Base-by-base conservation (phyloP, 1,140 invertebrate species). In the Gryllus bimaculatus region DNA sequence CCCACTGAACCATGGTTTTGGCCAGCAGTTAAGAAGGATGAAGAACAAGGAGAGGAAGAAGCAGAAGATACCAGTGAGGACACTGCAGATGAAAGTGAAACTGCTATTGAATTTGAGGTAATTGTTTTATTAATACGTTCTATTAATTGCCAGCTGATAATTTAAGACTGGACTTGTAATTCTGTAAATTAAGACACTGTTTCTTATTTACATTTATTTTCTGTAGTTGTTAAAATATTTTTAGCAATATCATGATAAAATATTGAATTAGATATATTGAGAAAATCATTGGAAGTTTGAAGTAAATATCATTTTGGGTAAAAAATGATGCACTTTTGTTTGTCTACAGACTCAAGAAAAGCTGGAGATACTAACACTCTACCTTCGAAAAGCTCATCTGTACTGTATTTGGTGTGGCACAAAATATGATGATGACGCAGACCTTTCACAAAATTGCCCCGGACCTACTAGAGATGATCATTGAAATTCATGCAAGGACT, bases 371-470 rank as follows among this genome's bases (percentile, higher is more conserved):
- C 82, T 95, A 26, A 92, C 90, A 0, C 84, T 87, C 54, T 93
- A 95, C 84, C 85, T 95, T 39, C 88, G 93, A 79, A 87, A 85
- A 8, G 89, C 87, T n/a, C 90, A 95, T 84, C 86, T 87, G 73
- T 95, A 94, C 84, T 95, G 94, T 83, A 89, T 94, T 74, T 95
- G 93, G 92, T 95, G 94, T 88, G 92, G 91, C 73, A 88, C 89
- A 13, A 88, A 87, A 73, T 93, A 89, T 83, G 86, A 91, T 75
- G 88, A 90, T 85, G 82, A 85, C 18, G 86, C 90, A 47, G 93
- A 94, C 84, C 84, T 94, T 79, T 83, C 83, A 76, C 83, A 85
- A n/a, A 90, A 89, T 83, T 94, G 93, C 86, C 92, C 93, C 15
- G 93, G 93, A 10, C 84, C 83, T 74, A 89, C 88, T 76, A 85